Evolutionary conservation across 2,888 invertebrate species (phyloP), one percentile per base, ranked within the genome.

Genomic region (Tetramorium bicarinatum): DNA sequence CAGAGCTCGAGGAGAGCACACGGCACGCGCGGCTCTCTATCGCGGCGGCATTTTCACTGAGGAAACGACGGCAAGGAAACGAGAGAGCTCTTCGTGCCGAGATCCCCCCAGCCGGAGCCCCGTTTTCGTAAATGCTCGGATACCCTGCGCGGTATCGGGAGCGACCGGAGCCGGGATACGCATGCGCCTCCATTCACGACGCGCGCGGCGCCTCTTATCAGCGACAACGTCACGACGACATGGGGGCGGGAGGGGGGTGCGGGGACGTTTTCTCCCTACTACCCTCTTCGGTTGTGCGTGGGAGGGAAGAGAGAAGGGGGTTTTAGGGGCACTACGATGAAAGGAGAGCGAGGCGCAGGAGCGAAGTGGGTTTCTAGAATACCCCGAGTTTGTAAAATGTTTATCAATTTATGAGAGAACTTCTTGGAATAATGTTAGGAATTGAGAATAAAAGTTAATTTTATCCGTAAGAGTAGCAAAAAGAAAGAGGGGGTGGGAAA

Each of bases 1-100:
- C 66, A 79, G 79, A 87, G 85, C 87, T 83, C 88, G 82, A 71
- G 75, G 79, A 87, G 88, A 88, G 83, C 83, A 89, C 90, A 89
- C 90, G 90, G 85, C 87, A 89, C 89, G 90, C 88, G 87, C 87
- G 88, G 85, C 87, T 88, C 86, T 84, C 87, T 88, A 87, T 91
- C 91, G 88, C 86, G 91, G 92, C 91, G 90, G 91, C 91, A 92
- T 92, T 92, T 91, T 92, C 89, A 92, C 92, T 91, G 87, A 86
- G 74, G 82, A 83, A 87, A 87, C 87, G 79, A 76, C 74, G 86
- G 81, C 79, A 83, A 85, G 72, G 83, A 83, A 76, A 85, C 82
- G 75, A 82, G 89, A 87, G 88, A 87, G 84, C 83, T 82, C 86
- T 85, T 66, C 83, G 71, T 86, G 61, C 9, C 83, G 81, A 85